Evolutionary conservation across 2,113 vertebrate species (phyloP).

Genomic region (Zosterops pallidus): DNA sequence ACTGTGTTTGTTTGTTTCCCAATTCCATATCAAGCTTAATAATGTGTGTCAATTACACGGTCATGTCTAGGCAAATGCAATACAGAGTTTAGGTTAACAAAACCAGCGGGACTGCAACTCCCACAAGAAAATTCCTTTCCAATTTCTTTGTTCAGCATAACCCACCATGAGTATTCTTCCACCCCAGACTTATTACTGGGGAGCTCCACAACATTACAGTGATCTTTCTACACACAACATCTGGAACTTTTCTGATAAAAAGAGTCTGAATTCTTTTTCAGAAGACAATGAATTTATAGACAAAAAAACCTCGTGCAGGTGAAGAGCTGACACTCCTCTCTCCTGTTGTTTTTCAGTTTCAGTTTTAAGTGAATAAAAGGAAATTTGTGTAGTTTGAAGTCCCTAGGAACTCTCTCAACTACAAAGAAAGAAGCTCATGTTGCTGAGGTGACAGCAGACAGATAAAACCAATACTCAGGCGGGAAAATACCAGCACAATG

Average conservation of each 20-base stretch:
- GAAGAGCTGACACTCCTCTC: neutral
- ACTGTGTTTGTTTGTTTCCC: neutral
- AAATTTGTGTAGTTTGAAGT: slow-evolving; percentile 2
- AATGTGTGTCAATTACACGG: neutral
- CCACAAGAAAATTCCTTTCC: neutral
- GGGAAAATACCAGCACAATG: neutral
- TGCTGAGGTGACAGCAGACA: neutral
- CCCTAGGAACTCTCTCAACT: neutral
- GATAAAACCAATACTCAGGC: neutral
- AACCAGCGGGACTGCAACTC: neutral
- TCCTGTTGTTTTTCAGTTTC: neutral
- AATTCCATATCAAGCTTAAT: neutral
- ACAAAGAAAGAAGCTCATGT: neutral
- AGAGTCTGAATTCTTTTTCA: neutral
- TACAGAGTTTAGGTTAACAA: neutral
- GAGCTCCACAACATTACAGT: neutral
- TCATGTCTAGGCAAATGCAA: neutral
- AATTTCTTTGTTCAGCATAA: neutral
- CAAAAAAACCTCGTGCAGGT: neutral
- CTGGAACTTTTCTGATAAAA: neutral
- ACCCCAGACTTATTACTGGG: neutral
- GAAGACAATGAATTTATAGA: neutral
- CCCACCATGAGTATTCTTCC: neutral
- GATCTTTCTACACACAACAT: neutral
- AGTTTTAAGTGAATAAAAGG: neutral